Evolutionary conservation across 2,113 vertebrate species (phyloP), one percentile per base, ranked within the genome.

Genomic region (Gymnocephalus cernua): DNA sequence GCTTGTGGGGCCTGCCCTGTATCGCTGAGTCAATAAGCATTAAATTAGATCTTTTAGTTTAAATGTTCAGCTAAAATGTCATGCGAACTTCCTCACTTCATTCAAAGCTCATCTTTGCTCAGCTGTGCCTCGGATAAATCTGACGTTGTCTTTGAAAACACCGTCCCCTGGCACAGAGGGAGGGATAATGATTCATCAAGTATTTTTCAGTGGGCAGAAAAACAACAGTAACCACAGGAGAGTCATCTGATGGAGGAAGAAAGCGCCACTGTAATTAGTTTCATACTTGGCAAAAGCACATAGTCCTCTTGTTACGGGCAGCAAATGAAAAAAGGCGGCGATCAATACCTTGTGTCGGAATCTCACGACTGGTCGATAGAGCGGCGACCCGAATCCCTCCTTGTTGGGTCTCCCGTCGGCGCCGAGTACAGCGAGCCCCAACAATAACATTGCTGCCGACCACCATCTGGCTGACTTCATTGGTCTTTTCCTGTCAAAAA

Each of bases 271-370:
- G 78, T 80, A 90, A 88, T 90, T 85, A 91, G 73, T 66, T 80
- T 88, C 81, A 85, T 88, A 86, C 82, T 89, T 83, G 86, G 83
- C 73, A 67, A 80, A 82, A 86, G 53, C 57, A 32, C 63, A 76
- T 6, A 58, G 38, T 16, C 62, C 44, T 70, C 50, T 85, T 77
- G 80, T 83, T 85, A 82, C 6, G 3, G 63, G 83, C 25, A 62
- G 67, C 54, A 85, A 92, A 90, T 85, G 35, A 74, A 84, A 90
- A 83, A 45, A 70, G 86, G 78, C 51, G 14, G 65, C 62, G 59
- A 92, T 93, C 93, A 64, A 92, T 96, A 96, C 95, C 95, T 96
- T 95, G 87, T 96, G 95, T 85, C 95, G 93, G 87, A 96, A 95
- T 85, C 95, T 90, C 87, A 96, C 90, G 53, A 93, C 90, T 1